A percentile compares a stretch with the other conserved stretches of the same genome.
Conservation (phyloP, 2,888 invertebrate genomes). For the Galerucella pusilla region DNA sequence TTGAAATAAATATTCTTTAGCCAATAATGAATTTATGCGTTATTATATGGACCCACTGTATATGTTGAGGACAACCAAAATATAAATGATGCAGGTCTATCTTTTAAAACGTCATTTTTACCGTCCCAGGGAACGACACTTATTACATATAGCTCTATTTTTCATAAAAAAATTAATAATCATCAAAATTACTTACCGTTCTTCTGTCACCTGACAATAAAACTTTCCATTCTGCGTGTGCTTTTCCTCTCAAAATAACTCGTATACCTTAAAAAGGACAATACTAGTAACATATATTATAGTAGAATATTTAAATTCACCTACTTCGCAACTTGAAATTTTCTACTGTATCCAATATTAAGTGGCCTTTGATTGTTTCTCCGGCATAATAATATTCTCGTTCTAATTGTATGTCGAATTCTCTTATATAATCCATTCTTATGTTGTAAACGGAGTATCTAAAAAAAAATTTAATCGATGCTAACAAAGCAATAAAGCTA, state of each 20-base stretch:
- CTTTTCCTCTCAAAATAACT: conserved; percentile 78
- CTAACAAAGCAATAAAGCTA: no score
- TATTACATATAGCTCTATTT: no score
- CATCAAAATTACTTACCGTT: conserved; percentile 65
- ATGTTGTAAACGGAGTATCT: neutral
- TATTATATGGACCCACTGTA: no score
- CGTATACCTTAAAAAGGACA: conserved; percentile 68
- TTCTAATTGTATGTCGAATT: conserved; percentile 80
- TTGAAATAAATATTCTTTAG: no score
- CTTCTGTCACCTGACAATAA: conserved; percentile 78
- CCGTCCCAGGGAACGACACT: no score
- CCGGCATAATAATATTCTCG: conserved; percentile 82
- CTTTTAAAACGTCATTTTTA: no score
- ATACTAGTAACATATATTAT: neutral
- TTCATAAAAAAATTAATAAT: no score
- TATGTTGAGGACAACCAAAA: no score
- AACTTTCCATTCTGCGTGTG: conserved; percentile 82
- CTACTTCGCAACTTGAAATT: conserved; percentile 81
- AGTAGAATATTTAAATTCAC: conserved; percentile 48
- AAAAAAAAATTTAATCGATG: neutral
- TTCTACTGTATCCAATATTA: conserved; percentile 77
- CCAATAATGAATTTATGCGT: no score
- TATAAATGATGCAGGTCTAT: no score
- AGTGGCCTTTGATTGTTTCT: conserved; percentile 74
- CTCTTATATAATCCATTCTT: conserved; percentile 79